These are phyloP conservation scores for Microctonus hyperodae DNA, from an alignment of 2,888 invertebrate genomes.

Conservation along the genomic window DNA sequence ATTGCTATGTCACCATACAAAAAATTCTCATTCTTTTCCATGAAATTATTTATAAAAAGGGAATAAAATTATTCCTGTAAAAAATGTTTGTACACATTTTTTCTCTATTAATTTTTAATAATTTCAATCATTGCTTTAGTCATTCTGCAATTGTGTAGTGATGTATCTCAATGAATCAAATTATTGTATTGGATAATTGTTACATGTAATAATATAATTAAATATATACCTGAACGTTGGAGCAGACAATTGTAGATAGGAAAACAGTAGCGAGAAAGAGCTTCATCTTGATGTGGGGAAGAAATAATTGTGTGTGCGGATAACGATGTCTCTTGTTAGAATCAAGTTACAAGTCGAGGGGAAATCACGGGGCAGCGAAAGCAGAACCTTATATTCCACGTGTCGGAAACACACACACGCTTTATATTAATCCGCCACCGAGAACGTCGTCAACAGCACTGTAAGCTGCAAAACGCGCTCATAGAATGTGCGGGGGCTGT, in stretches of 20 bases:
- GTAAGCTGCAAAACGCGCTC: neutral
- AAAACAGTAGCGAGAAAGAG: neutral
- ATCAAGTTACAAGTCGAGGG: neutral
- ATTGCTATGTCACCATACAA: neutral
- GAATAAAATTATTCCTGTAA: too few species aligned
- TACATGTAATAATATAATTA: neutral
- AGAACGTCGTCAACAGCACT: constrained; percentile 11
- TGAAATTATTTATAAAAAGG: neutral
- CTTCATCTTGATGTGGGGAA: constrained; percentile 9
- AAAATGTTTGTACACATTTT: too few species aligned
- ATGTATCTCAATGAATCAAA: neutral
- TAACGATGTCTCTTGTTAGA: neutral
- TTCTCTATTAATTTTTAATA: too few species aligned
- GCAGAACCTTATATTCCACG: constrained; percentile 23
- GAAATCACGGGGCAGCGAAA: constrained; percentile 11
- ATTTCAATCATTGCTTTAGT: too few species aligned
- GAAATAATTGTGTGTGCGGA: neutral
- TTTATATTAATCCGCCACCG: constrained; percentile 20
- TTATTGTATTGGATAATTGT: neutral
- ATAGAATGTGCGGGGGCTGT: constrained; percentile 23
- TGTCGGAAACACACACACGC: constrained; percentile 15
- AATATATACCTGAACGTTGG: constrained; percentile 20
- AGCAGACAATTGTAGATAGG: neutral
- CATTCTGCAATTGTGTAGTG: too few species aligned
- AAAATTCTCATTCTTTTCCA: neutral